These are phyloP conservation scores for Ornithoptera alexandrae DNA, from an alignment of 2,888 invertebrate genomes.

Conservation along the genomic window DNA sequence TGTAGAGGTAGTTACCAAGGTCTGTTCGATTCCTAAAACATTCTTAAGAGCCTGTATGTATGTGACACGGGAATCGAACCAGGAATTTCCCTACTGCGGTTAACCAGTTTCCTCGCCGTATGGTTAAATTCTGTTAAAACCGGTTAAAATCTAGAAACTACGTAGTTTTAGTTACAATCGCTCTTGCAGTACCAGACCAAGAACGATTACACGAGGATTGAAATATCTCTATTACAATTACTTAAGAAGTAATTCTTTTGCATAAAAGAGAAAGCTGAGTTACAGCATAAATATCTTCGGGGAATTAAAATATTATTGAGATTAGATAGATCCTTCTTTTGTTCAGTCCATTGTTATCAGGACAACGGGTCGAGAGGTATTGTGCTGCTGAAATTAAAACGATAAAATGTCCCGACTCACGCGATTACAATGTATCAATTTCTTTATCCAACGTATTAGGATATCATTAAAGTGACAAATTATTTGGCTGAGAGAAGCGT, in stretches of 20 bases:
- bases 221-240: not conserved
- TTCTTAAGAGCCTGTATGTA: no score
- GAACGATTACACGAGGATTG: not conserved
- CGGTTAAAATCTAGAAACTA: no score
- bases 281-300: not conserved
- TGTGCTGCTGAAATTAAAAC: constrained; percentile 5
- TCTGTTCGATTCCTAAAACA: no score
- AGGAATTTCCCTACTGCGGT: no score
- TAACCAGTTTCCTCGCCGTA: no score
- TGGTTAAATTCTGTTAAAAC: no score
- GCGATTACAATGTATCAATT: constrained; percentile 1
- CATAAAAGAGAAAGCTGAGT: not conserved
- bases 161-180: no score
- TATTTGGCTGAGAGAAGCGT: not conserved
- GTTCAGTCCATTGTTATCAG: constrained; percentile 2
- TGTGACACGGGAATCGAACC: no score
- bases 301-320: constrained; percentile 1
- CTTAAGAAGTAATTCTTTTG: not conserved
- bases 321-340: constrained; percentile 1
- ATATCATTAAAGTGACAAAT: not conserved
- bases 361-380: not conserved
- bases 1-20: no score
- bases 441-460: not conserved
- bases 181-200: not conserved
- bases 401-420: constrained; percentile 2